These are phyloP conservation scores for Gymnoscelis rufifasciata DNA, from an alignment of 2,888 invertebrate species.

Conservation along the genomic window DNA sequence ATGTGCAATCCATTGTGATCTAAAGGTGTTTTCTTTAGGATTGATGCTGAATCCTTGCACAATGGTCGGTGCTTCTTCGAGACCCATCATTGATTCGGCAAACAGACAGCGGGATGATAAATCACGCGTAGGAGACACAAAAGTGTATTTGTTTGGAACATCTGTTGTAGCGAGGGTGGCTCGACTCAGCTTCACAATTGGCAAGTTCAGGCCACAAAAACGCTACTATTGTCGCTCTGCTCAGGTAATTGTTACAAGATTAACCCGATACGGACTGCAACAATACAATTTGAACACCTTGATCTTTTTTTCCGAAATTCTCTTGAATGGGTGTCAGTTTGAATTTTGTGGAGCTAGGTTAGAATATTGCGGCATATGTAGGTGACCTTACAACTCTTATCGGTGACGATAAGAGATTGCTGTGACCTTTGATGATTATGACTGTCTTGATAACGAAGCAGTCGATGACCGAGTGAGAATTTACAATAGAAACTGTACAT, in stretches of 20 bases:
- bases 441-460: conserved; percentile 58
- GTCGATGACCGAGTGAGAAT: conserved; percentile 69
- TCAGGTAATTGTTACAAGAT: conserved; percentile 69
- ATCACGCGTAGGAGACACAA: conserved; percentile 73
- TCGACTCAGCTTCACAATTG: conserved; percentile 45
- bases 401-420: conserved; percentile 66
- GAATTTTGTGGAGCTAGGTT: conserved; percentile 17
- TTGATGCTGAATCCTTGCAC: conserved; percentile 69
- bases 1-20: conserved; percentile 68
- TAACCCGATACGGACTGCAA: conserved; percentile 67
- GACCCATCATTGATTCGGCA: conserved; percentile 62
- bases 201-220: conserved; percentile 56
- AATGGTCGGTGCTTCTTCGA: conserved; percentile 57
- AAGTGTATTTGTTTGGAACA: conserved; percentile 68
- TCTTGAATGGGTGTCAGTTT: conserved; percentile 37
- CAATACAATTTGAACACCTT: conserved; percentile 69
- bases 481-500: conserved; percentile 31
- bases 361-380: conserved; percentile 53
- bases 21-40: conserved; percentile 61
- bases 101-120: conserved; percentile 51
- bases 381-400: conserved; percentile 66
- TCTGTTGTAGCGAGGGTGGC: conserved; percentile 60
- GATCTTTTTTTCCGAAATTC: conserved; percentile 46
- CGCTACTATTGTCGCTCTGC: conserved; percentile 52
- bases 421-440: conserved; percentile 71